These are phyloP conservation scores for Bellardia pandia DNA, from an alignment of 2,888 invertebrate genomes.

Conservation along the genomic window DNA sequence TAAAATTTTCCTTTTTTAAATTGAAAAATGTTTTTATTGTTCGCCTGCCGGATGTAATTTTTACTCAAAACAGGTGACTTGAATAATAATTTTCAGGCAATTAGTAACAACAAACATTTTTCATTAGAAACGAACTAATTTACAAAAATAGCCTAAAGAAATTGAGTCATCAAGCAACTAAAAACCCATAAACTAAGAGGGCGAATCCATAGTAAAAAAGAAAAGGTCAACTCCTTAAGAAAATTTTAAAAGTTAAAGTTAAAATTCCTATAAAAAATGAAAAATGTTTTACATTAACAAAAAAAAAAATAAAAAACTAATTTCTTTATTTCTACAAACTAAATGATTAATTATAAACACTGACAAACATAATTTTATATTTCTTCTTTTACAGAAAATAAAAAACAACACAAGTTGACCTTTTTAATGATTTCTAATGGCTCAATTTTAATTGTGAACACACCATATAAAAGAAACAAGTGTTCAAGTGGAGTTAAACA, in stretches of 20 bases:
- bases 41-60: slow-evolving; percentile 58
- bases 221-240: slow-evolving; percentile 58
- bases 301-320: slow-evolving; percentile 8
- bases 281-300: slow-evolving; percentile 43
- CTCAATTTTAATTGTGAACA: slow-evolving; percentile 60
- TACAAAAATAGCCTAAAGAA: slow-evolving; percentile 26
- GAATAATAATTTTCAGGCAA: slow-evolving; percentile 65
- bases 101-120: slow-evolving; percentile 54
- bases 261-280: slow-evolving; percentile 56
- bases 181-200: slow-evolving; percentile 37
- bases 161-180: slow-evolving; percentile 63
- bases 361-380: slow-evolving; percentile 70
- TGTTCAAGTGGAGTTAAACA: slow-evolving; percentile 61
- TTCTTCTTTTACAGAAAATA: slow-evolving; percentile 6
- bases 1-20: background rate
- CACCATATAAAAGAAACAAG: background rate
- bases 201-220: slow-evolving; percentile 39
- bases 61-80: slow-evolving; percentile 57
- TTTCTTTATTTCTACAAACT: slow-evolving; percentile 43
- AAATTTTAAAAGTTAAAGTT: background rate
- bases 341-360: slow-evolving; percentile 72
- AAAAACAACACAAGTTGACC: slow-evolving; percentile 54
- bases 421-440: slow-evolving; percentile 66
- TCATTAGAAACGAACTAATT: slow-evolving; percentile 11
- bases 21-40: background rate